phyloP scores from a whole-genome alignment of 2,888 invertebrate genomes.

The Meloe dianella region DNA sequence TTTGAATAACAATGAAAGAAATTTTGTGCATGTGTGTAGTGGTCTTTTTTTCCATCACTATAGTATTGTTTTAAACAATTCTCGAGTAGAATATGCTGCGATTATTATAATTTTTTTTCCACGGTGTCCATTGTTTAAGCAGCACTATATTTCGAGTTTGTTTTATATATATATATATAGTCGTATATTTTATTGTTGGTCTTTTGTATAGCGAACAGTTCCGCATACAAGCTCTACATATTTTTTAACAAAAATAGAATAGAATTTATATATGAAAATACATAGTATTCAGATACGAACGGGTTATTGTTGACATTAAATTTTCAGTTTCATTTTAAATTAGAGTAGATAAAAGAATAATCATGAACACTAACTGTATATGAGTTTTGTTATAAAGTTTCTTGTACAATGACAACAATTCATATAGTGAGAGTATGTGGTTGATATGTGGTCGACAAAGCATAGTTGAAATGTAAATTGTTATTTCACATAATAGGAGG shows the following conservation, averaged over 20 bases:
- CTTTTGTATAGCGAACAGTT: background rate
- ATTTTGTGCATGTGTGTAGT: conserved; percentile 38
- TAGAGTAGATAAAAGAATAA: no score
- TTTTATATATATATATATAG: no score
- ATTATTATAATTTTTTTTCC: conserved; percentile 31
- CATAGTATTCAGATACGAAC: background rate
- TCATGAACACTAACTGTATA: no score
- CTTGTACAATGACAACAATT: background rate
- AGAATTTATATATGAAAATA: background rate
- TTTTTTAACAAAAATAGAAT: background rate
- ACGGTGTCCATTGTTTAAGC: conserved; percentile 26
- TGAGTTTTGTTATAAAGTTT: background rate
- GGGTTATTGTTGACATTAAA: no score
- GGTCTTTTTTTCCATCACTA: conserved; percentile 33
- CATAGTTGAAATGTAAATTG: conserved; percentile 6
- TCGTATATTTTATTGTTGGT: background rate
- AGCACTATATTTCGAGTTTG: conserved; percentile 24
- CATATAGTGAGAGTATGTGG: background rate
- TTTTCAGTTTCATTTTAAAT: background rate
- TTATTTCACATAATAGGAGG: background rate
- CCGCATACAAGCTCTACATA: background rate
- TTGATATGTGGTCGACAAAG: background rate
- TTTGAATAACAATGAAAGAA: conserved; percentile 45
- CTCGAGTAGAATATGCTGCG: conserved; percentile 40
- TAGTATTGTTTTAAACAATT: conserved; percentile 45